phyloP scores from a whole-genome alignment of 2,797 vertebrate species.

The Pangasius mekongensis region DNA sequence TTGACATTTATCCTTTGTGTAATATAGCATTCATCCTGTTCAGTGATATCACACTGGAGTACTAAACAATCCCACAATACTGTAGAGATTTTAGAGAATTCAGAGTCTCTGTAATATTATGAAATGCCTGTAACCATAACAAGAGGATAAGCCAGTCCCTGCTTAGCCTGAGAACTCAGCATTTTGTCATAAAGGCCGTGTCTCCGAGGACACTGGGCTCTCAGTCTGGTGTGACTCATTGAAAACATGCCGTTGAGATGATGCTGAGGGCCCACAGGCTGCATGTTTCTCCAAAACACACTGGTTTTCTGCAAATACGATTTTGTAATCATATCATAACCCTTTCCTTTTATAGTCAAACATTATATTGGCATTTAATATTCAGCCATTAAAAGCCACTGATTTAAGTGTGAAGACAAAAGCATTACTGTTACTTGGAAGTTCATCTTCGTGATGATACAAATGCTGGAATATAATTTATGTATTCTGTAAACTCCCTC shows the following conservation, averaged over 20 bases:
- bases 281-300: conserved; percentile 3
- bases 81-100: conserved; percentile 32
- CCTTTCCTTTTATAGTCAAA: conserved; percentile 15
- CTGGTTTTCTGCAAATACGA: conserved; percentile 2
- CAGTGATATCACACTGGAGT: conserved; percentile 29
- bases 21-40: not conserved
- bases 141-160: conserved; percentile 37
- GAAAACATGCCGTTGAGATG: conserved; percentile 45
- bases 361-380: not conserved
- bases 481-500: not conserved
- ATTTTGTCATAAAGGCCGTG: conserved; percentile 34
- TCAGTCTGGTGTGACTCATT: conserved; percentile 41
- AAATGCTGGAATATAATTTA: no score
- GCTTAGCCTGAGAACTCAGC: conserved; percentile 26
- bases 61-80: conserved; percentile 26
- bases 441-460: not conserved
- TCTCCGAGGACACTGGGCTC: conserved; percentile 33
- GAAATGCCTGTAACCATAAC: conserved; percentile 43
- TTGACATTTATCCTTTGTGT: not conserved
- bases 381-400: not conserved
- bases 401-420: not conserved
- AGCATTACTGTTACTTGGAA: not conserved
- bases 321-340: not conserved
- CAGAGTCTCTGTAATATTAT: conserved; percentile 31
- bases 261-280: conserved; percentile 24